Percentiles rank a stretch among this genome's conserved stretches.
Evolutionary conservation across 2,797 vertebrate genomes (phyloP).

Genomic region (Lates japonicus): DNA sequence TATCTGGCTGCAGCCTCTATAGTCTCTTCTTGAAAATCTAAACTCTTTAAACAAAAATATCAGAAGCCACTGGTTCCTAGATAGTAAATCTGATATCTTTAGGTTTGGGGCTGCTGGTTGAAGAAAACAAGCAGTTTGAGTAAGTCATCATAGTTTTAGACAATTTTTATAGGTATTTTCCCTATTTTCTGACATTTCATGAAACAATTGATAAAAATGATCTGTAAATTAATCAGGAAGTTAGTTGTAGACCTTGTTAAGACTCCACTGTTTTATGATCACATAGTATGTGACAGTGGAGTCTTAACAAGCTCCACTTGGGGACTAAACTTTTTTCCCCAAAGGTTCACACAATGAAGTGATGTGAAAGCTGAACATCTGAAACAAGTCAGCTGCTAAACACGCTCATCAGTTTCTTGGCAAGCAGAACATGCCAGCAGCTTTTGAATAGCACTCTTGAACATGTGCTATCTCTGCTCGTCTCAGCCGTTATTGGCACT

Average conservation of each 20-base stretch:
- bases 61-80: background rate
- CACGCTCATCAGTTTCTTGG: slow-evolving; percentile 35
- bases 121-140: background rate
- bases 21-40: no score
- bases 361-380: slow-evolving; percentile 16
- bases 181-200: background rate
- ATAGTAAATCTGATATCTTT: background rate
- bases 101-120: background rate
- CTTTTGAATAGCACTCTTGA: slow-evolving; percentile 43
- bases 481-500: slow-evolving; percentile 43
- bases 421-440: slow-evolving; percentile 47
- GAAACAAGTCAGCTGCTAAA: slow-evolving; percentile 39
- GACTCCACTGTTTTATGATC: background rate
- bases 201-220: background rate
- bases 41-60: background rate
- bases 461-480: slow-evolving; percentile 24
- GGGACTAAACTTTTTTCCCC: background rate
- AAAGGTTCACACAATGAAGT: background rate
- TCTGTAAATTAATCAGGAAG: no score
- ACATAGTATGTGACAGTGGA: background rate
- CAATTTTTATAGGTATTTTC: background rate
- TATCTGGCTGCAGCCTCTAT: no score
- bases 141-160: background rate
- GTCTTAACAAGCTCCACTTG: background rate
- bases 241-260: background rate